phyloP scores from a whole-genome alignment of 2,113 vertebrate genomes.

The Mystacornis crossleyi region DNA sequence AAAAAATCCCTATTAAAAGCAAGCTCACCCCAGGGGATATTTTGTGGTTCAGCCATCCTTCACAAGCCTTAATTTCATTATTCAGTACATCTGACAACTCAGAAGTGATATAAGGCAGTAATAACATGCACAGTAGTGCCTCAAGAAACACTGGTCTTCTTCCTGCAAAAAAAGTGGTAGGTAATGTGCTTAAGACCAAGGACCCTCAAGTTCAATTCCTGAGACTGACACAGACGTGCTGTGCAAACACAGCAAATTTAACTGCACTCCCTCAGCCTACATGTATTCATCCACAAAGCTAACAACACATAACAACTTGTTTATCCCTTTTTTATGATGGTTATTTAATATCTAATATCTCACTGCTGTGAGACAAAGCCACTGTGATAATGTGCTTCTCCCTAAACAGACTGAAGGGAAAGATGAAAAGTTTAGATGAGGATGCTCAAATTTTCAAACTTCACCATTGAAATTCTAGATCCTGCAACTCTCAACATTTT shows the following conservation, averaged over 20 bases:
- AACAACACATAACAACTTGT: neutral
- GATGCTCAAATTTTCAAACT: neutral
- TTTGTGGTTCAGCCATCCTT: neutral
- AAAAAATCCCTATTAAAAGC: neutral
- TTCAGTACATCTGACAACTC: neutral
- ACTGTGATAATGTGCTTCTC: neutral
- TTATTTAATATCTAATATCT: neutral
- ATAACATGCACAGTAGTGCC: neutral
- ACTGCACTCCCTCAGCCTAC: neutral
- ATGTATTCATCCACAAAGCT: neutral
- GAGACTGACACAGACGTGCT: neutral
- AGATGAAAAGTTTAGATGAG: neutral
- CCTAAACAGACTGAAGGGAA: neutral
- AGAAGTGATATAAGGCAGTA: neutral
- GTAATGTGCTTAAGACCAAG: neutral
- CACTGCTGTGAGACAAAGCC: neutral
- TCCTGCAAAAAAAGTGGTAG: neutral
- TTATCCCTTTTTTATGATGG: neutral
- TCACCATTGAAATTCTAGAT: neutral
- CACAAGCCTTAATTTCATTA: constrained; percentile 31
- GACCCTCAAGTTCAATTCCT: neutral
- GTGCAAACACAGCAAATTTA: neutral
- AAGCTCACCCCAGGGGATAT: neutral
- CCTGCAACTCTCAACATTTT: neutral
- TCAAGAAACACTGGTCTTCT: neutral